Percentiles rank a stretch among this genome's conserved stretches.
phyloP scores from a whole-genome alignment of 1,140 invertebrate genomes.

The Cydia pomonella region DNA sequence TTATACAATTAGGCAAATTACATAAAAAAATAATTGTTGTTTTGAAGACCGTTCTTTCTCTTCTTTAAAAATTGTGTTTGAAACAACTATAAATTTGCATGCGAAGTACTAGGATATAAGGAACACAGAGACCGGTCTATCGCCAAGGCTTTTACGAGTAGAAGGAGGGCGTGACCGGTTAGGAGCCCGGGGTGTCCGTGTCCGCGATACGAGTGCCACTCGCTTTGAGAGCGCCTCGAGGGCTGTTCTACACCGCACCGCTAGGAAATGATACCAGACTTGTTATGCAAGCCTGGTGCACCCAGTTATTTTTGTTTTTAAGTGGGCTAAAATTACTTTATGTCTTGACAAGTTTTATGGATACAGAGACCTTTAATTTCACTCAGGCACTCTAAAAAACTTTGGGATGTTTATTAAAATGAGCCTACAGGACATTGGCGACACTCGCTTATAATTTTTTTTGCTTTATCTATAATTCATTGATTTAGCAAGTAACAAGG shows the following conservation, averaged over 20 bases:
- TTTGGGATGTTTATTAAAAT: too few species aligned
- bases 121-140: constrained; percentile 2
- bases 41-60: not conserved
- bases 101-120: not conserved
- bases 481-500: too few species aligned
- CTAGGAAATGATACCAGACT: constrained; percentile 30
- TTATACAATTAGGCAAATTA: constrained; percentile 24
- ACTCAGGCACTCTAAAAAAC: too few species aligned
- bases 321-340: not conserved
- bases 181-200: constrained; percentile 21
- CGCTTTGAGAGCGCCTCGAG: constrained; percentile 31
- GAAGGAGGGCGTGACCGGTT: constrained; percentile 30
- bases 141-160: not conserved
- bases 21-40: not conserved
- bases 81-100: constrained; percentile 6
- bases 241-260: constrained; percentile 25
- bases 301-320: constrained; percentile 21
- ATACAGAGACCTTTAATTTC: too few species aligned
- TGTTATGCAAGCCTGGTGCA: constrained; percentile 42
- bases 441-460: too few species aligned
- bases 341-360: not conserved
- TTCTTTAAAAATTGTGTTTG: not conserved
- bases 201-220: constrained; percentile 27
- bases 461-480: too few species aligned
- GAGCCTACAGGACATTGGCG: too few species aligned